A percentile compares a stretch with the other conserved stretches of the same genome.
These are phyloP conservation scores for Diabrotica undecimpunctata DNA, from an alignment of 1,140 invertebrate genomes.

Conservation along the genomic window DNA sequence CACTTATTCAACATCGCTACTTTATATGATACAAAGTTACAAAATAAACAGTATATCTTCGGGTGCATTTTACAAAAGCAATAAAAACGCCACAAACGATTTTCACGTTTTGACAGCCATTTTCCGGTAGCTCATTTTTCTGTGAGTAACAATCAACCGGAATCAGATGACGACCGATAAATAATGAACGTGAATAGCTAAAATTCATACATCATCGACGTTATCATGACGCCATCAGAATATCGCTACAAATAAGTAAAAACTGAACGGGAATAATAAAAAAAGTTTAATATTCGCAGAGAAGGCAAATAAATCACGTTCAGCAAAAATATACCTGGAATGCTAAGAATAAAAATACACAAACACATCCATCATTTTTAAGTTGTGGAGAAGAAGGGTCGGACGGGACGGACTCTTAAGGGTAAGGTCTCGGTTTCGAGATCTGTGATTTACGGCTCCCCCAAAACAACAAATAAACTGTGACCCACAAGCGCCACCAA, in stretches of 20 bases:
- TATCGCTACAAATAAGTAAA: slow-evolving; percentile 6
- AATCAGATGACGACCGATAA: neutral
- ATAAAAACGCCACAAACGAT: too few species aligned
- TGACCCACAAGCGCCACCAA: neutral
- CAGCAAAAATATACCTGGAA: slow-evolving; percentile 29
- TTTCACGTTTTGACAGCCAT: neutral
- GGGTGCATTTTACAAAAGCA: too few species aligned
- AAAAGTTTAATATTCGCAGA: slow-evolving; percentile 30
- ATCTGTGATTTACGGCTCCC: slow-evolving; percentile 27
- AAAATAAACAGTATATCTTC: too few species aligned
- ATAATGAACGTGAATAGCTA: neutral
- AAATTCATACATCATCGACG: slow-evolving; percentile 2
- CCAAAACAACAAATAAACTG: slow-evolving; percentile 22
- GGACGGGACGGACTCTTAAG: slow-evolving; percentile 34
- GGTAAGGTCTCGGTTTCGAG: slow-evolving; percentile 17
- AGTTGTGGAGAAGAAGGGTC: slow-evolving; percentile 25
- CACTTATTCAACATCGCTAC: too few species aligned
- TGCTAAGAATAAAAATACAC: slow-evolving; percentile 31
- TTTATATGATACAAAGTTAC: too few species aligned
- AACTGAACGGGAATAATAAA: slow-evolving; percentile 15
- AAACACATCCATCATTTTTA: slow-evolving; percentile 39
- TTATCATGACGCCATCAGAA: neutral
- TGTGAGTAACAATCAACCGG: neutral
- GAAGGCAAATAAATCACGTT: slow-evolving; percentile 31
- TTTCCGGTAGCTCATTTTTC: neutral